Base-by-base conservation (phyloP, 2,797 vertebrate genomes). In the Enteromius radiatus region DNA sequence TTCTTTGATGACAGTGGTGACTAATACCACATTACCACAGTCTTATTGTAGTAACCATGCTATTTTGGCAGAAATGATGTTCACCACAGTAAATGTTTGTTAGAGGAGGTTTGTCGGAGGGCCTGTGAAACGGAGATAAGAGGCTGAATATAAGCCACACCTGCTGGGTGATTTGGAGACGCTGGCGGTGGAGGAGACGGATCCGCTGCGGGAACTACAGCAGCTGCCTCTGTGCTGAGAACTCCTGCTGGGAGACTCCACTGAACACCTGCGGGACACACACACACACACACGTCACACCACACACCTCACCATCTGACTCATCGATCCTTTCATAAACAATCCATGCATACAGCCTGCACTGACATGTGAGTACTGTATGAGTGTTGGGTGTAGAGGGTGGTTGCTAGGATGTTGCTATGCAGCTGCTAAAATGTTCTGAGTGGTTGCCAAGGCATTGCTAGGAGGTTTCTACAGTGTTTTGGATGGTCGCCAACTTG, bases 131-230 rank as follows among this genome's bases (percentile, higher is more conserved):
- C n/a, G 56, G 14, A 64, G 80, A 61, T 76, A 76, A 76, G 75
- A 45, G 38, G 54, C 56, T 21, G 21, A 43, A 43, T 69, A 43
- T 41, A 43, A 73, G 70, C 21, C 28, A 84, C 95, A 98, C 97
- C 97, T 98, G 95, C 93, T 82, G 23, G 96, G 96, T 63, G 97
- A 98, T 93, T 95, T 97, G 91, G 96, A 96, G 89, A 93, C 88
- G 86, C 97, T 98, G 89, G 92, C 93, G 0, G 94, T 93, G 6
- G 97, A 98, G 84, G 97, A 98, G 88, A 96, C 84, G 0, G 97
- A 98, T 83, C 94, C 94, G 75, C 97, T 98, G 76, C 95, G 95
- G 69, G 97, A 98, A 88, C 96, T 98, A 70, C 93, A 95, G 91
- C 96, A 96, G 90, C 97, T 99, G 89, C 97, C 97, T 91, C 93